These are phyloP conservation scores for Epicauta chinensis DNA, from an alignment of 1,140 invertebrate genomes.

Conservation along the genomic window DNA sequence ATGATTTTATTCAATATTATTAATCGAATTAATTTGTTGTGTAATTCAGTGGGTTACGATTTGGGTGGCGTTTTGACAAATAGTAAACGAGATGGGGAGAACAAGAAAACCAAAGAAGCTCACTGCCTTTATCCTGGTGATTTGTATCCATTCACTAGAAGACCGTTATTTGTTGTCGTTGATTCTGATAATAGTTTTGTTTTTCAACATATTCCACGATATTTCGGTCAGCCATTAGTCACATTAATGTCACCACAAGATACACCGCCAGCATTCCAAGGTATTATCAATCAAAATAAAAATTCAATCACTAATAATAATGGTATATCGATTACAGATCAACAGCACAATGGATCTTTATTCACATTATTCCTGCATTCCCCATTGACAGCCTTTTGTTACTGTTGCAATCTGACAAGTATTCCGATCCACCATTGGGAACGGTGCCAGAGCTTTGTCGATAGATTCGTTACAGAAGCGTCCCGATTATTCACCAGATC, in stretches of 20 bases:
- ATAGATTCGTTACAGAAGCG: conserved; percentile 86
- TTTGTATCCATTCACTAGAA: conserved; percentile 83
- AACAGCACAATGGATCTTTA: conserved; percentile 85
- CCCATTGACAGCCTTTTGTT: conserved; percentile 88
- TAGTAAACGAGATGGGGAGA: conserved; percentile 68
- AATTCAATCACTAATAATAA: background rate
- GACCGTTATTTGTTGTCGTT: conserved; percentile 88
- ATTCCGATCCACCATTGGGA: conserved; percentile 86
- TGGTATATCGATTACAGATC: conserved; percentile 60
- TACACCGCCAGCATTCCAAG: conserved; percentile 74
- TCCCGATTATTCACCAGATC: conserved; percentile 74
- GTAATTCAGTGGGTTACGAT: conserved; percentile 79
- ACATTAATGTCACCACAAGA: conserved; percentile 92
- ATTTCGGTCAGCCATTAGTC: conserved; percentile 92
- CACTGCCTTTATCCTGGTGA: conserved; percentile 91
- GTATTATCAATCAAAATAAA: conserved; percentile 43
- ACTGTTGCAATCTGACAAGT: conserved; percentile 82
- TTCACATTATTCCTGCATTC: conserved; percentile 94
- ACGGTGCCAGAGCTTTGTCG: conserved; percentile 79
- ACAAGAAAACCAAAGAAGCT: conserved; percentile 62
- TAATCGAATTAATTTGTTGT: background rate
- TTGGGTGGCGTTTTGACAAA: conserved; percentile 86
- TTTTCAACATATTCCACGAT: conserved; percentile 85
- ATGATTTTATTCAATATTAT: background rate
- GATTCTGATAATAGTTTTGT: conserved; percentile 94